phyloP scores from a whole-genome alignment of 2,888 invertebrate species.

The Lamproptera curius region DNA sequence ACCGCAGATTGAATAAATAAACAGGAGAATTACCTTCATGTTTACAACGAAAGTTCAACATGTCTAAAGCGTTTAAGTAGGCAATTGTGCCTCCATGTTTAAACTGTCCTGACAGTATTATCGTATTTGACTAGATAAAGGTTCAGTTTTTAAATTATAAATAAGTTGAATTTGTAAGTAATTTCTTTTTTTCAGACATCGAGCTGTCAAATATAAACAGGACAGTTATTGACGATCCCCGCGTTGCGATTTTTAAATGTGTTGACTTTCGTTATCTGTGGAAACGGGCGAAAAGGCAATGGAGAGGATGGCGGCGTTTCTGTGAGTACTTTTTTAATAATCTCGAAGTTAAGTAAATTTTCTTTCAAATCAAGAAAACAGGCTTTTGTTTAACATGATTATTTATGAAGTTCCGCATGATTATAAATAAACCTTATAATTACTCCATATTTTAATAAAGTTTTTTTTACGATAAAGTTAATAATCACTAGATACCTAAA shows the following conservation, averaged over 20 bases:
- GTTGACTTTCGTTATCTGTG: constrained; percentile 6
- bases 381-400: too few relatives aligned
- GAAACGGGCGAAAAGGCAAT: constrained; percentile 2
- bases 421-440: too few relatives aligned
- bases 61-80: background rate
- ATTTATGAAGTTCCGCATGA: too few relatives aligned
- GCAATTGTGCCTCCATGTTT: background rate
- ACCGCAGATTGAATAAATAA: background rate
- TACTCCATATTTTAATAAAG: too few relatives aligned
- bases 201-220: constrained; percentile 8
- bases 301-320: constrained; percentile 7
- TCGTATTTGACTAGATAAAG: background rate
- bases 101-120: background rate
- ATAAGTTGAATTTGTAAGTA: too few relatives aligned
- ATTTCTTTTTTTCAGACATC: constrained; percentile 10
- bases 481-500: too few relatives aligned
- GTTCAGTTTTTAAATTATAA: background rate
- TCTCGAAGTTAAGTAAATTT: too few relatives aligned
- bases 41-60: too few relatives aligned
- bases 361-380: too few relatives aligned
- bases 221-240: background rate
- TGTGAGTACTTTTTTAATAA: too few relatives aligned
- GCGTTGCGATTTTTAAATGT: background rate
- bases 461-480: too few relatives aligned
- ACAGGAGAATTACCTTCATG: background rate